Conservation (phyloP, 2,888 invertebrate species). For the Drosophila mimica region DNA sequence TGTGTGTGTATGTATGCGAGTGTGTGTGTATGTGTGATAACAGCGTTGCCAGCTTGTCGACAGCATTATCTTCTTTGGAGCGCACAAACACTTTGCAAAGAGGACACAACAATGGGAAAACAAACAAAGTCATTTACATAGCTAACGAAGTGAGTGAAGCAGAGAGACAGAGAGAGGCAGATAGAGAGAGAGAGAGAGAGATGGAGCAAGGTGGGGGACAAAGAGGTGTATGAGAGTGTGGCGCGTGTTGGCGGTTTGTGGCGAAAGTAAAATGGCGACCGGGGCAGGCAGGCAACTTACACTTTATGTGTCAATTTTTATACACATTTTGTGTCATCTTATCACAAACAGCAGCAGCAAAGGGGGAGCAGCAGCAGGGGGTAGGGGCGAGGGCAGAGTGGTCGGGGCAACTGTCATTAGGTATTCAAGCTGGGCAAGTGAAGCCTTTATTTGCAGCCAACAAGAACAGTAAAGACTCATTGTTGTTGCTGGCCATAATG, state of each 20-base stretch:
- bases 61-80: constrained; percentile 56
- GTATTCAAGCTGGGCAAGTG: constrained; percentile 59
- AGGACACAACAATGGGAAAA: constrained; percentile 55
- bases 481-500: constrained; percentile 57
- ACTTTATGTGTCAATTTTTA: constrained; percentile 73
- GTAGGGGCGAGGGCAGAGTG: neutral
- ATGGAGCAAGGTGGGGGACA: neutral
- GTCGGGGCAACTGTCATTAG: constrained; percentile 35
- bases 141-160: constrained; percentile 76
- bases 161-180: constrained; percentile 18
- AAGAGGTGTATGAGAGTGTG: constrained; percentile 24
- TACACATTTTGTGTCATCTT: constrained; percentile 58
- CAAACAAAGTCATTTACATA: constrained; percentile 80
- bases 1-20: constrained; percentile 21
- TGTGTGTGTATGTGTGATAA: constrained; percentile 38
- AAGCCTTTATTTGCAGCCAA: constrained; percentile 45
- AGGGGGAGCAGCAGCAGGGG: constrained; percentile 3
- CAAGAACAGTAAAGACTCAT: constrained; percentile 32
- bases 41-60: constrained; percentile 76
- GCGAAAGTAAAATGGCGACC: constrained; percentile 67
- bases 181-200: neutral
- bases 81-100: constrained; percentile 32
- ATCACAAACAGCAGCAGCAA: constrained; percentile 39
- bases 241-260: constrained; percentile 70
- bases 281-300: constrained; percentile 48